Base-by-base conservation (phyloP, 2,113 vertebrate species). In the Desmodus rotundus region DNA sequence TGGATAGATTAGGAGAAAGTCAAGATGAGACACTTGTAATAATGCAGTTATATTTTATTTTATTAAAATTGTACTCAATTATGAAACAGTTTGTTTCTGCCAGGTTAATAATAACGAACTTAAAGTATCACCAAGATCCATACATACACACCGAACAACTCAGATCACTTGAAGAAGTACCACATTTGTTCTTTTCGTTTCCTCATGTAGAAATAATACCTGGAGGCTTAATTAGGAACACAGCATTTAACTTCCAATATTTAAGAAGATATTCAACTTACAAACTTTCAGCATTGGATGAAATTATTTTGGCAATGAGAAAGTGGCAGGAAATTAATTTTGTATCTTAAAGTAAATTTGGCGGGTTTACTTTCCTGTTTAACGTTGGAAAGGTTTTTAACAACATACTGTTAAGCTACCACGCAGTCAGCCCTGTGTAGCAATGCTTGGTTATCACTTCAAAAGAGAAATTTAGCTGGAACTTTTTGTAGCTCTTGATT, bases 1-100 rank as follows among this genome's bases (percentile, higher is more conserved):
- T 98, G 97, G 97, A 98, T 96, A 90, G 96, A 98, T 97, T 81
- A 97, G 87, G 96, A 94, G 31, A 67, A 94, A 96, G 67, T 94
- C 92, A 94, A 85, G 84, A 96, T 72, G 41, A 92, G 76, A 74
- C 94, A 91, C 82, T 80, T 77, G 38, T 13, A 96, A 8, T 91
- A 94, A 52, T 77, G 36, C 22, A 89, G 31, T 83, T 91, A 45
- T 13, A n/a, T 96, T 98, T 98, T 52, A 80, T 97, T 98, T 91
- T 92, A 67, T 96, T 97, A 22, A 56, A 81, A 77, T 85, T 81
- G 24, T 19, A 1, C 3, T 50, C 7, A 24, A 45, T 65, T 84
- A 91, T 80, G 3, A 78, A 94, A 33, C 43, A 43, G n/a, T 78
- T 1, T 65, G 31, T 92, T 41, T 65, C 52, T 96, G 93, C 50